Conservation (phyloP, 2,797 vertebrate species). For the Cercopithecus neglectus region DNA sequence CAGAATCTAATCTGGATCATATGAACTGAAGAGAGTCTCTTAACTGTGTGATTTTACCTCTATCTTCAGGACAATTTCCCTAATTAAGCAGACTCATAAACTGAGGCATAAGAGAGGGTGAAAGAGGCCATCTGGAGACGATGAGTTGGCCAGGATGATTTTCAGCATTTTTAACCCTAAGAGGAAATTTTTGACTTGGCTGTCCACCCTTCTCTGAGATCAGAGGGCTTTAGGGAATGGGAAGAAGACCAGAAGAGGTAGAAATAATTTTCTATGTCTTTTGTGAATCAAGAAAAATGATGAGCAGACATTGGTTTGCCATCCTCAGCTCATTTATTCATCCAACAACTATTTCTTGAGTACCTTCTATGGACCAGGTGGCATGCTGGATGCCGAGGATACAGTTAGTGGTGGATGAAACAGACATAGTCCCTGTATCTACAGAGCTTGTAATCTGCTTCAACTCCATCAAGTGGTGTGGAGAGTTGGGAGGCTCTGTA, state of each 20-base stretch:
- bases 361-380: background rate
- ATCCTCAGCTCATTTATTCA: background rate
- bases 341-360: background rate
- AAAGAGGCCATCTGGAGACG: background rate
- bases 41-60: constrained; percentile 11
- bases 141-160: background rate
- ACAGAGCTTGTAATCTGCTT: background rate
- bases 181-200: background rate
- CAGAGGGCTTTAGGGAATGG: background rate
- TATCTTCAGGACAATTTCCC: background rate
- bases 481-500: background rate
- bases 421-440: background rate
- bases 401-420: background rate
- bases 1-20: constrained; percentile 22
- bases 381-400: background rate
- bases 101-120: background rate
- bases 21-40: background rate
- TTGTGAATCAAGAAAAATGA: constrained; percentile 36
- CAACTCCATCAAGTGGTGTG: background rate
- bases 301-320: background rate
- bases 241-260: background rate
- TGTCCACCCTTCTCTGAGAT: background rate
- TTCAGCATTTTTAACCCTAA: background rate
- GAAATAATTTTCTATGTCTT: background rate
- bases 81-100: background rate